Base-by-base conservation (phyloP, 2,888 invertebrate species). In the Limnephilus marmoratus region DNA sequence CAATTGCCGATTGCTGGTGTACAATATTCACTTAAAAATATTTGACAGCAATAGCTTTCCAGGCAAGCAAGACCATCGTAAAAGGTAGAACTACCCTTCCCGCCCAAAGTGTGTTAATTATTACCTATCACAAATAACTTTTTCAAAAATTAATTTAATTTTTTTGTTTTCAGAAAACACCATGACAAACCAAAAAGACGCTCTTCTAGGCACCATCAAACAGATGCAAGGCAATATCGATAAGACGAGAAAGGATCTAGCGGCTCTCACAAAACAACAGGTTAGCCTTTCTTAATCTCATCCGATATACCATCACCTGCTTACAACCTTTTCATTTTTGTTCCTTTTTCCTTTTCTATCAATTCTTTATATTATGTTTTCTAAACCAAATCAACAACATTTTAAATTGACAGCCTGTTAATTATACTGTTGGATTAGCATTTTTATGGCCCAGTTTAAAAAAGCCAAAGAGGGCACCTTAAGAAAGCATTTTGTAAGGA, bases 201-300 rank as follows among this genome's bases (percentile, higher is more conserved):
- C 97, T 0, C 96, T 99, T 2, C 96, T 98, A 95, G 97, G 97
- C 92, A 98, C 99, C 0, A 98, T 99, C 90, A 98, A 98, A 94
- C 97, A 97, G 0, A 97, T 98, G 2, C 98, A 98, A 94, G 97
- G 97, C 93, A 98, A 97, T 18, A 98, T 99, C 87, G 98, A 98
- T 94, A 97, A 97, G 87, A 96, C 98, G 2, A 96, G 97, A 91
- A 97, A 97, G 93, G 98, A 98, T 94, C 95, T 97, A 11, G 96
- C 97, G 1, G 96, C 96, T 1, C 94, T 41, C 92, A 94, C 82
- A 85, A 93, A 90, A 37, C 92, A 94, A 29, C 92, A 91, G 92
- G 92, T 92, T 45, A 49, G 92, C 9, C 24, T 92, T 87, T 31
- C 29, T 24, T 12, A 37, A 83, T 24, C 9, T 34, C 24, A 24